Base-by-base conservation (phyloP, 2,888 invertebrate genomes). In the Agrypnus murinus region DNA sequence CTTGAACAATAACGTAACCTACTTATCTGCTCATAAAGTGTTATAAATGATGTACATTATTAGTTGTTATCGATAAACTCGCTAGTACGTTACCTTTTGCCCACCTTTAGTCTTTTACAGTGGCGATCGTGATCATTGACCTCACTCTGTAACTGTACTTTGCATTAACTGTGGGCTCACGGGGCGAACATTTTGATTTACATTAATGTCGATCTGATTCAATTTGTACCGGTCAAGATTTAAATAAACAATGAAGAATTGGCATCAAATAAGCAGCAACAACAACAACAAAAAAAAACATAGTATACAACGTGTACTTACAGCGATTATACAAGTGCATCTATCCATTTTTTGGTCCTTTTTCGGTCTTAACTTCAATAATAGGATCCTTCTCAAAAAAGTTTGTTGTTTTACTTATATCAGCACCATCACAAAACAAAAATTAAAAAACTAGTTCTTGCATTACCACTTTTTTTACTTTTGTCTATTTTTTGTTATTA, bases 71-170 rank as follows among this genome's bases (percentile, higher is more conserved):
- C 59, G 45, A 45, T 60, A 32, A 32, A 60, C 32, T 10, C 2
- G 14, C 59, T 9, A 36, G 55, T 36, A 36, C 71, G 69, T 65
- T 76, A 71, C 74, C 71, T 70, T 25, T 68, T 70, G 76, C 70
- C 74, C 78, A 76, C 76, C 77, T 78, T 76, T 76, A 69, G 67
- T 65, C 59, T 58, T n/a, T n/a, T 72, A 72, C 65, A 67, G 68
- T 69, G 76, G 73, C 73, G 76, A 74, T 80, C 75, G 75, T 83
- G 82, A 83, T 82, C 84, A 80, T 84, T 84, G 84, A 84, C 84
- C 84, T 79, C 81, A 78, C 63, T 63, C 66, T 77, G 79, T 81
- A 81, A 84, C 84, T 83, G 84, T 84, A 81, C 81, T 78, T 72
- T 66, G 73, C 77, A 79, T 78, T 75, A 76, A 80, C 12, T 81